Base-by-base conservation (phyloP, 2,113 vertebrate genomes). In the Ceratotherium simum region DNA sequence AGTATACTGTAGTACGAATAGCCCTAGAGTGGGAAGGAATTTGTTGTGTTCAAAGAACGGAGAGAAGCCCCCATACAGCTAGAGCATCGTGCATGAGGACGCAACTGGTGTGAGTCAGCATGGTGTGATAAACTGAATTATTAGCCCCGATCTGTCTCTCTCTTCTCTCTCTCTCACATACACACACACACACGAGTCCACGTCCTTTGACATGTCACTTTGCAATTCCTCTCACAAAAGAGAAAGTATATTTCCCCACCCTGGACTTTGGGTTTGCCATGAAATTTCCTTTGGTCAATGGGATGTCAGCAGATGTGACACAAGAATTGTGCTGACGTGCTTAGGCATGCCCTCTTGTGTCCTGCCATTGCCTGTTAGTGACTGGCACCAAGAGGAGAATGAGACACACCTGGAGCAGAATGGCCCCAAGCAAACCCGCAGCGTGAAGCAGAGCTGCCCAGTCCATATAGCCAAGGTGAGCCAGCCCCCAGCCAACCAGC, bases 391-490 rank as follows among this genome's bases (percentile, higher is more conserved):
- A 62, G 36, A 84, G 17, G 39, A 72, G 72, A 80, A 82, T 29
- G 69, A 60, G 36, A 65, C 42, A 36, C 33, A 46, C 5, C 14
- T 29, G 36, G 27, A 46, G 9, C 73, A 79, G 73, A 81, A 82
- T 0, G 29, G 67, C 51, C 58, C 33, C 9, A 58, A 33, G n/a
- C 2, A 48, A 64, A 18, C n/a, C 8, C 67, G 75, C 12, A 18
- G 2, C 2, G 0, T 36, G 46, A 60, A 54, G 87, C 58, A 72
- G 65, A 92, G 79, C 39, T 31, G 39, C 27, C n/a, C 25, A 4
- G 12, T 58, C 46, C n/a, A 8, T 0, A 27, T 2, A 48, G 48
- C 8, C 60, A 5, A 0, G 8, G 21, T 2, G n/a, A 56, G 27
- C 67, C 42, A 58, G 67, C 16, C 21, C 9, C 21, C n/a, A 3